Percentiles rank a stretch among this genome's conserved stretches.
Conservation (phyloP, 2,113 vertebrate genomes). For the Thalassarche chlororhynchos region DNA sequence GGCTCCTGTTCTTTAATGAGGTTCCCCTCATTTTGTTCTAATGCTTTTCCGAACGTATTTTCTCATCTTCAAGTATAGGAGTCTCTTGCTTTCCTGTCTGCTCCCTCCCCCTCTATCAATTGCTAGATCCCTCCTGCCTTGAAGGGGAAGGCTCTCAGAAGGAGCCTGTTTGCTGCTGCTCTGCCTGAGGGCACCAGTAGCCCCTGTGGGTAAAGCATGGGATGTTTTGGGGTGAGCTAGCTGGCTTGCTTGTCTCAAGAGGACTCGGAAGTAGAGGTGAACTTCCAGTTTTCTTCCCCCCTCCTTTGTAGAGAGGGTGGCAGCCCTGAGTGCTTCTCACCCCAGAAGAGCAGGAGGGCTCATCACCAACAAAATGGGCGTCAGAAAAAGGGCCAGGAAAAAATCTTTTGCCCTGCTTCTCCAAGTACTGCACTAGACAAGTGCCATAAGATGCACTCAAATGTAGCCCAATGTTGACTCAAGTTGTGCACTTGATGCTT, state of each 20-base stretch:
- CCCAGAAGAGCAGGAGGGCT: neutral
- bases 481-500: neutral
- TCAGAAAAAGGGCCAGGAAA: neutral
- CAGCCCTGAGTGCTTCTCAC: neutral
- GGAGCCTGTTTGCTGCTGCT: neutral
- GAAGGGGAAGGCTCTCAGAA: neutral
- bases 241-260: neutral
- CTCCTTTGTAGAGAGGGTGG: neutral
- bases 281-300: neutral
- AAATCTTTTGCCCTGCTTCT: neutral
- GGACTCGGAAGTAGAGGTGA: neutral
- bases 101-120: neutral
- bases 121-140: neutral
- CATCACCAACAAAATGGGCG: neutral
- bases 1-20: neutral
- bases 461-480: neutral
- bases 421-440: neutral
- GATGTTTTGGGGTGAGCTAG: neutral
- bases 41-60: neutral
- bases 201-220: neutral
- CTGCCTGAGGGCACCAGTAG: neutral
- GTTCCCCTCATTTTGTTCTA: neutral
- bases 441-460: neutral
- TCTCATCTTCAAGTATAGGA: neutral
- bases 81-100: neutral